phyloP scores from a whole-genome alignment of 2,113 vertebrate species.

The Nycticebus coucang region DNA sequence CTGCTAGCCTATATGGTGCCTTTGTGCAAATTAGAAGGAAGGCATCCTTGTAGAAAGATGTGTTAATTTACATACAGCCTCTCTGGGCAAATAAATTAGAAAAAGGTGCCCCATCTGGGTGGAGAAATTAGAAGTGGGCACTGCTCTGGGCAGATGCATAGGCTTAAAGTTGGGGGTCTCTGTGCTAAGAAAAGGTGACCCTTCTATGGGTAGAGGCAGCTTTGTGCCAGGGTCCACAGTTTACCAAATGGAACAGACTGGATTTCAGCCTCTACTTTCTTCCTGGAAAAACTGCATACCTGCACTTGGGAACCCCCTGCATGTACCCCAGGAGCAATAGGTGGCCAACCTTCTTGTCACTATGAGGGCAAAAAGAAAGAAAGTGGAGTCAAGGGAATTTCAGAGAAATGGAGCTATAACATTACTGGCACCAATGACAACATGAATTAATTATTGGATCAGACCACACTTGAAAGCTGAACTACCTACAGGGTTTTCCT shows the following conservation, averaged over 20 bases:
- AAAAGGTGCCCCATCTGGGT: neutral
- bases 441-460: neutral
- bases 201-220: neutral
- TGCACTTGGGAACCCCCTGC: neutral
- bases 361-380: neutral
- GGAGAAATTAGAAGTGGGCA: neutral
- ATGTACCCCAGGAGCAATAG: neutral
- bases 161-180: neutral
- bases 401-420: neutral
- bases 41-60: neutral
- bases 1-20: neutral
- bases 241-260: neutral
- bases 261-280: neutral
- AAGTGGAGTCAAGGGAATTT: neutral
- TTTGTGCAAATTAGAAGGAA: neutral
- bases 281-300: neutral
- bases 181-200: neutral
- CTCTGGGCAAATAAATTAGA: too few relatives aligned
- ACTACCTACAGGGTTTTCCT: neutral
- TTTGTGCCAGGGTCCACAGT: neutral
- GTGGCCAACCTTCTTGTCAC: neutral
- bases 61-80: neutral
- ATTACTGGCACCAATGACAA: neutral
- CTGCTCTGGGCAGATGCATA: neutral
- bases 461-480: neutral